Evolutionary conservation across 1,140 invertebrate genomes (phyloP).

Genomic region (Bemisia tabaci): DNA sequence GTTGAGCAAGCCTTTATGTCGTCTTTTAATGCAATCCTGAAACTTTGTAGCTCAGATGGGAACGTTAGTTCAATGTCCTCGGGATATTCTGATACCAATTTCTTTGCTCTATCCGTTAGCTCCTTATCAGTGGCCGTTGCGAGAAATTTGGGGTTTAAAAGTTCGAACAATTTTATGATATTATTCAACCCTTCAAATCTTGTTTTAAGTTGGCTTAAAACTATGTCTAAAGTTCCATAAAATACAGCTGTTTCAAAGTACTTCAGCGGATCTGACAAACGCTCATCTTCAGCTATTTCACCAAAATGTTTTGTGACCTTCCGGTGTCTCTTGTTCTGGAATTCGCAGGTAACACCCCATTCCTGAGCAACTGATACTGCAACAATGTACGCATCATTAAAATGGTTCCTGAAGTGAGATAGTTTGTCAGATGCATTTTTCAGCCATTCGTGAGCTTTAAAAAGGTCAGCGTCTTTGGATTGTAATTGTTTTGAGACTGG

Average conservation of each 20-base stretch:
- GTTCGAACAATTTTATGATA: background rate
- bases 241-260: background rate
- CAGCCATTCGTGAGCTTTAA: background rate
- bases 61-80: background rate
- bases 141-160: background rate
- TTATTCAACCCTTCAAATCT: background rate
- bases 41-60: background rate
- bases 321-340: background rate
- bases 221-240: background rate
- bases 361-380: background rate
- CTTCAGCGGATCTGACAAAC: background rate
- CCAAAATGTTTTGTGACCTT: background rate
- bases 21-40: background rate
- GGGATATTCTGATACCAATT: background rate
- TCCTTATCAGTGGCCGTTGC: background rate
- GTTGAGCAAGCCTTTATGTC: conserved; percentile 7
- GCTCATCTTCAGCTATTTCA: background rate
- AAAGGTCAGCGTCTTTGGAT: background rate
- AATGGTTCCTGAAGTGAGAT: background rate
- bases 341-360: background rate
- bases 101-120: background rate
- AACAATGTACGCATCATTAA: background rate
- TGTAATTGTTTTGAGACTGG: background rate
- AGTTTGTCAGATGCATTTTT: background rate
- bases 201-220: background rate